These are phyloP conservation scores for Gopherus flavomarginatus DNA, from an alignment of 2,113 vertebrate species.

Conservation along the genomic window DNA sequence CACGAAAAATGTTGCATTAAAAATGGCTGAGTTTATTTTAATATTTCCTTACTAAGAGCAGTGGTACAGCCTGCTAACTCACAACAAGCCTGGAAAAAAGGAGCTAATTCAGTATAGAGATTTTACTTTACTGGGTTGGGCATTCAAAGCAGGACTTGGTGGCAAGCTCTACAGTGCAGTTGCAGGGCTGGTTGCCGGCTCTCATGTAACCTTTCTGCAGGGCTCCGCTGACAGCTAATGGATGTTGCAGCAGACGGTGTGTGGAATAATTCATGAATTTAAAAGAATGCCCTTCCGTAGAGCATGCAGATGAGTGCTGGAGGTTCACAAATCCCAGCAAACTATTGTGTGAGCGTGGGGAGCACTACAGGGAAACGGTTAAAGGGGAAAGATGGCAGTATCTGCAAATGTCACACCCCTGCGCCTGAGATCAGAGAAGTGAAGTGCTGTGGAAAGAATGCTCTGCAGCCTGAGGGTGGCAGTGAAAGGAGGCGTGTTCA, in stretches of 20 bases:
- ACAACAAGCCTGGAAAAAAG: background rate
- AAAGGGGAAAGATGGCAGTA: background rate
- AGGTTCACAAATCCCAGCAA: background rate
- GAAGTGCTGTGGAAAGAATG: rapidly evolving
- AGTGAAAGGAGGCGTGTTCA: background rate
- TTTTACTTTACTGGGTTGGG: background rate
- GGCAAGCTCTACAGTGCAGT: background rate
- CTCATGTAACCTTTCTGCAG: background rate
- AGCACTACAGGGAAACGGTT: background rate
- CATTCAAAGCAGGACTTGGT: background rate
- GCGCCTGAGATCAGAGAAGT: background rate
- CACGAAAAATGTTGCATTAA: background rate
- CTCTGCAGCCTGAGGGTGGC: background rate
- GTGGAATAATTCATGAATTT: slow-evolving; percentile 14
- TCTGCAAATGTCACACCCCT: background rate
- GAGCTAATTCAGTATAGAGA: background rate
- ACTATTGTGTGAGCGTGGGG: rapidly evolving
- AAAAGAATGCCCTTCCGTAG: rapidly evolving
- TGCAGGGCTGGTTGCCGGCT: background rate
- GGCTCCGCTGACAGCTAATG: background rate
- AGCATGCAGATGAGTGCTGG: background rate
- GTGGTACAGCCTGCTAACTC: background rate
- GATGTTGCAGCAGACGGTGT: background rate
- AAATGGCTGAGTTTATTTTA: background rate
- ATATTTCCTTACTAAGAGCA: background rate